Base-by-base conservation (phyloP, 2,888 invertebrate genomes). In the Drosophila imparisetae region DNA sequence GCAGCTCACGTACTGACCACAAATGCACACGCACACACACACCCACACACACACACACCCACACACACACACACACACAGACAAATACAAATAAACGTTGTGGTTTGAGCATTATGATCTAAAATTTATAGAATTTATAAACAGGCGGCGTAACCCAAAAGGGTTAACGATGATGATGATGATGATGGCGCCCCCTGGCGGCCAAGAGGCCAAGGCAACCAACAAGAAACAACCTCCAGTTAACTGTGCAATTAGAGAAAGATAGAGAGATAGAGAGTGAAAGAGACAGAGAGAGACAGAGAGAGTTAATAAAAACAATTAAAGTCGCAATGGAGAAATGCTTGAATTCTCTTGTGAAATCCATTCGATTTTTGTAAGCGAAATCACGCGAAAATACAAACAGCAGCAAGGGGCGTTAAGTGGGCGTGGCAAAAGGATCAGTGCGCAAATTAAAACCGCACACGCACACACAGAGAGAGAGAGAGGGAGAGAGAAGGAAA, bases 61-160 rank as follows among this genome's bases (percentile, higher is more conserved):
- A 36, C 66, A 58, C 64, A 24, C 61, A 52, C 38, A 64, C 66
- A 58, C 64, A 74, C 52, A 69, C 62, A 70, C 65, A 63, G 21
- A 69, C 50, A 57, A 55, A 67, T 40, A 32, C 57, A 45, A 34
- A 66, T 54, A 68, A 48, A 36, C 62, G 38, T 11, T 18, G 54
- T 71, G 75, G 75, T 72, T 64, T 49, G 30, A 61, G 61, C 75
- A 86, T 89, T 86, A 85, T 83, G 85, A 86, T 86, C 89, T 86
- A 86, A 86, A 89, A 86, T 86, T 87, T 87, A 86, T 86, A 86
- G 86, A 86, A 86, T 86, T 89, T 86, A 70, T 85, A 86, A 86
- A 72, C 76, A 89, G 72, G 36, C 59, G 70, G 66, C 72, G 69
- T 8, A 36, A 38, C 80, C 82, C 81, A 66, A 80, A 85, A 74